phyloP scores from a whole-genome alignment of 2,797 vertebrate genomes.

The Toxotes lorentzi region DNA sequence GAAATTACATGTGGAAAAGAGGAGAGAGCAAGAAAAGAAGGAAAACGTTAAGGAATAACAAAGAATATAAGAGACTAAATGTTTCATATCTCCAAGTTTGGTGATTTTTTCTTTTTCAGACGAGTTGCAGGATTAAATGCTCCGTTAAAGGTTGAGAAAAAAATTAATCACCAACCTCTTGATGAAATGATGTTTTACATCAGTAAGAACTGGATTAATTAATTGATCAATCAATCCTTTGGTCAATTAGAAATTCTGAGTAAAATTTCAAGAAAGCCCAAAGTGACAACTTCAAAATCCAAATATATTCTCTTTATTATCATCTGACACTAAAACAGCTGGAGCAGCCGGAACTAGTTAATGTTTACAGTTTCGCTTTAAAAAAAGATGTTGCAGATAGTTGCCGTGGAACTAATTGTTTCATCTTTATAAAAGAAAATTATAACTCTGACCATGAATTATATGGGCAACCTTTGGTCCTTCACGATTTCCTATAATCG shows the following conservation, averaged over 20 bases:
- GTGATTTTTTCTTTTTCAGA: neutral
- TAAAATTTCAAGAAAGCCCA: neutral
- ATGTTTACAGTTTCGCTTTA: neutral
- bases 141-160: neutral
- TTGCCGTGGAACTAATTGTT: neutral
- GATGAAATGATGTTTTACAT: neutral
- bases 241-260: too few relatives aligned
- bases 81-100: neutral
- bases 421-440: neutral
- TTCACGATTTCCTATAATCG: neutral
- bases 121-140: too few relatives aligned
- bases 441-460: neutral
- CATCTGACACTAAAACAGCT: neutral
- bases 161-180: neutral
- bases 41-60: neutral
- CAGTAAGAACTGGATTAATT: neutral
- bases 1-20: neutral
- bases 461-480: neutral
- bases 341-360: neutral
- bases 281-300: neutral
- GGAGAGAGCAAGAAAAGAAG: neutral
- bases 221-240: too few relatives aligned
- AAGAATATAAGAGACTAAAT: neutral
- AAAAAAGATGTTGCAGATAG: neutral
- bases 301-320: neutral